Evolutionary conservation across 2,797 vertebrate species (phyloP).

Genomic region (Myotis pilosus): DNA sequence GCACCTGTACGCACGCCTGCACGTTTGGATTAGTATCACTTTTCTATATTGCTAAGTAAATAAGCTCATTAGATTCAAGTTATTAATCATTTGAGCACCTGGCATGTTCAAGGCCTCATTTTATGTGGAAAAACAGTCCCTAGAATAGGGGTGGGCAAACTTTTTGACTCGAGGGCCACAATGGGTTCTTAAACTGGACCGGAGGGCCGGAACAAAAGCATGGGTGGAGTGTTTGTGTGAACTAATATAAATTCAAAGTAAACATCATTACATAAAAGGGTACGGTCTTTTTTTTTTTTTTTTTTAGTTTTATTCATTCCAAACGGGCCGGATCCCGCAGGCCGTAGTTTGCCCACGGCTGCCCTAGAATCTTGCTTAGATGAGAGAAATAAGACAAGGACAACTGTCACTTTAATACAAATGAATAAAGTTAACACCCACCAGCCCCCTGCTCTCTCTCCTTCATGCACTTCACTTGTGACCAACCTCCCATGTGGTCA

Average conservation of each 20-base stretch:
- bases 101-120: neutral
- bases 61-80: conserved; percentile 18
- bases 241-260: too few species aligned
- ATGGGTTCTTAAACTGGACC: too few species aligned
- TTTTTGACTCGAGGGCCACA: too few species aligned
- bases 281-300: too few species aligned
- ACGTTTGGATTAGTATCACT: neutral
- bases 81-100: conserved; percentile 14
- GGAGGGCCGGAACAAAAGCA: too few species aligned
- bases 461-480: neutral
- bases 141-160: neutral
- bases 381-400: neutral
- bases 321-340: too few species aligned
- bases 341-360: too few species aligned
- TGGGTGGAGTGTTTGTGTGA: too few species aligned
- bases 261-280: too few species aligned
- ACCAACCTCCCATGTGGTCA: neutral
- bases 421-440: neutral
- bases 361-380: neutral
- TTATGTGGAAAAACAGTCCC: neutral
- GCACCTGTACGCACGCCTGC: accelerated
- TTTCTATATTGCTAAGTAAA: conserved; percentile 23
- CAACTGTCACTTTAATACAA: neutral
- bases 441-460: neutral
- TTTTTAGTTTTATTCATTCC: too few species aligned